Evolutionary conservation across 2,888 invertebrate species (phyloP).

Genomic region (Noctua pronuba): DNA sequence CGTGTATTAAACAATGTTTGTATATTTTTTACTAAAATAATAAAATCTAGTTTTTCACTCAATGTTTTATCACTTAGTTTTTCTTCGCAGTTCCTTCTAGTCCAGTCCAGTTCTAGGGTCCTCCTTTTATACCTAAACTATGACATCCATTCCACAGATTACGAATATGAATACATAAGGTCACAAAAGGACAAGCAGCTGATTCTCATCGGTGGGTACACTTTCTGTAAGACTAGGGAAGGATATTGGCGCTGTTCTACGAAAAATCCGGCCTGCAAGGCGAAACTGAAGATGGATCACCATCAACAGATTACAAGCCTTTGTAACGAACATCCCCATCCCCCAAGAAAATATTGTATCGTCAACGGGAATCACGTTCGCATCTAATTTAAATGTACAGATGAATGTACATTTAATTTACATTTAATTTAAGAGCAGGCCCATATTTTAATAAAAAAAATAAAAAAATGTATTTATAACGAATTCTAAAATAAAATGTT

Average conservation of each 20-base stretch:
- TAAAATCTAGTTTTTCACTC: background rate
- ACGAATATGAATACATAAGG: conserved; percentile 36
- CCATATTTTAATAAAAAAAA: no score
- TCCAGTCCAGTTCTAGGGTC: background rate
- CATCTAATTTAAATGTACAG: background rate
- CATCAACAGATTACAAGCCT: conserved; percentile 26
- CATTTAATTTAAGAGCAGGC: no score
- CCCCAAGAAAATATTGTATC: conserved; percentile 15
- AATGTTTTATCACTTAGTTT: background rate
- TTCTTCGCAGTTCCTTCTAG: background rate
- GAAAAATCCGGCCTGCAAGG: conserved; percentile 55
- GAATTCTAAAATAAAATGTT: background rate
- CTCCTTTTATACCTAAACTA: background rate
- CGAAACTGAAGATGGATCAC: conserved; percentile 10
- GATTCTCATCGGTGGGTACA: conserved; percentile 71
- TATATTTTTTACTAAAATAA: background rate
- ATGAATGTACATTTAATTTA: no score
- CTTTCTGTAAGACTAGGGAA: conserved; percentile 59
- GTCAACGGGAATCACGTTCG: conserved; percentile 17
- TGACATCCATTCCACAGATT: conserved; percentile 12
- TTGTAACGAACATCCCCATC: conserved; percentile 52
- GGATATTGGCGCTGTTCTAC: conserved; percentile 64
- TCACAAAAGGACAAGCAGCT: conserved; percentile 59
- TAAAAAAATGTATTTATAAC: no score
- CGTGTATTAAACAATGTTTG: background rate